These are phyloP conservation scores for Cydia amplana DNA, from an alignment of 1,140 invertebrate species.

Conservation along the genomic window DNA sequence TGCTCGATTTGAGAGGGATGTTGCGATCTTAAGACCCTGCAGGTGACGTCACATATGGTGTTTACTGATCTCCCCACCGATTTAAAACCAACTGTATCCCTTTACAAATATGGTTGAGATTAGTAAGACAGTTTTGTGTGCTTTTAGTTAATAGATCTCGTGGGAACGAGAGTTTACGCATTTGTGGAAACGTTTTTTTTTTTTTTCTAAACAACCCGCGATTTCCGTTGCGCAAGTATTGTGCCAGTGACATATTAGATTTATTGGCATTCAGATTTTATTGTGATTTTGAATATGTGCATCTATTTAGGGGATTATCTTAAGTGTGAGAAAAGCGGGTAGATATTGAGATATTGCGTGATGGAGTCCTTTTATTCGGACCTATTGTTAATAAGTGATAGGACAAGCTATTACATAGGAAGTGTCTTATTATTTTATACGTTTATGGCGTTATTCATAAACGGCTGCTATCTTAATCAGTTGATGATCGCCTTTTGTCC, in stretches of 20 bases:
- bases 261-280: slow-evolving; percentile 28
- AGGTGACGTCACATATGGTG: slow-evolving; percentile 61
- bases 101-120: not conserved
- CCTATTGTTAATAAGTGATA: not conserved
- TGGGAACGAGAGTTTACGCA: slow-evolving; percentile 66
- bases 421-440: not conserved
- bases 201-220: slow-evolving; percentile 52
- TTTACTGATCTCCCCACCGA: not conserved
- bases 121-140: not conserved
- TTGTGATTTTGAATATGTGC: slow-evolving; percentile 31
- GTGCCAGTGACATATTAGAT: slow-evolving; percentile 56
- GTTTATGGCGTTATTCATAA: no score
- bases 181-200: slow-evolving; percentile 57
- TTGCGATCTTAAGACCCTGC: slow-evolving; percentile 69
- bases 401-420: not conserved
- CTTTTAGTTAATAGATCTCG: slow-evolving; percentile 41
- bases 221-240: slow-evolving; percentile 59
- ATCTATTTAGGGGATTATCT: slow-evolving; percentile 31
- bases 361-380: not conserved
- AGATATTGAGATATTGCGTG: not conserved
- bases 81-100: slow-evolving; percentile 31
- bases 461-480: no score
- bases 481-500: no score
- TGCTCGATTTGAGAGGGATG: slow-evolving; percentile 68
- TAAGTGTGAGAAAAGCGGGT: slow-evolving; percentile 22